A percentile compares a stretch with the other conserved stretches of the same genome.
Conservation (phyloP, 2,888 invertebrate species). For the Ectemnius continuus region DNA sequence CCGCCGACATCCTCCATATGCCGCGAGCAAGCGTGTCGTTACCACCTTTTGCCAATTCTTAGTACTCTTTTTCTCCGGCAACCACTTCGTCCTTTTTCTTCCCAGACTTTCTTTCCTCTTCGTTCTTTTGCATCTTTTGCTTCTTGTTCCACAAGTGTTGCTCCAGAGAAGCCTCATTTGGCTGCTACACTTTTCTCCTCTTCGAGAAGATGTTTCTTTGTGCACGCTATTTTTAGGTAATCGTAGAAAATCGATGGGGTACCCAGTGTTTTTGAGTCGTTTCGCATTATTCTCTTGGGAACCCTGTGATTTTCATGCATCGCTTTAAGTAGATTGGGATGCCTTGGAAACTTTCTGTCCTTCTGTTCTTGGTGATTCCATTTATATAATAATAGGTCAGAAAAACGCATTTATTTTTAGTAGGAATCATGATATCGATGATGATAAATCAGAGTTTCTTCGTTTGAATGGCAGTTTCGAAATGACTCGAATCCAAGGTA, state of each 20-base stretch:
- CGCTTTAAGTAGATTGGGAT: no score
- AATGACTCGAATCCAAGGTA: no score
- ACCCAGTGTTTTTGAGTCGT: constrained; percentile 45
- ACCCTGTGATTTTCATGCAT: no score
- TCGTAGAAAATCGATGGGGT: constrained; percentile 38
- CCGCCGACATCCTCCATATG: constrained; percentile 48
- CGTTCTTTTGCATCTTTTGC: not conserved
- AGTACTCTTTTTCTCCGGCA: constrained; percentile 10
- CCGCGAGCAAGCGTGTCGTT: constrained; percentile 39
- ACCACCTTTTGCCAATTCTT: constrained; percentile 17
- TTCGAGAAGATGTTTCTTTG: constrained; percentile 41
- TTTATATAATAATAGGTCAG: no score
- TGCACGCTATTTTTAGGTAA: constrained; percentile 48
- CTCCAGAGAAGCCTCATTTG: not conserved
- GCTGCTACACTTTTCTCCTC: no score
- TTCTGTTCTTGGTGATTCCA: no score
- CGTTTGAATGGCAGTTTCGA: no score
- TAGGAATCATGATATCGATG: no score
- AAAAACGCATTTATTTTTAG: no score
- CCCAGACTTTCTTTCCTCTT: constrained; percentile 8
- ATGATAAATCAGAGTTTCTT: no score
- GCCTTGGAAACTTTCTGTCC: no score
- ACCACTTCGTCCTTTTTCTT: constrained; percentile 5
- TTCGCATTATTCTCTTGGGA: not conserved
- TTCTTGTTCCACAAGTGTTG: not conserved